These are phyloP conservation scores for Heliconius charithonia DNA, from an alignment of 2,888 invertebrate genomes.

Conservation along the genomic window DNA sequence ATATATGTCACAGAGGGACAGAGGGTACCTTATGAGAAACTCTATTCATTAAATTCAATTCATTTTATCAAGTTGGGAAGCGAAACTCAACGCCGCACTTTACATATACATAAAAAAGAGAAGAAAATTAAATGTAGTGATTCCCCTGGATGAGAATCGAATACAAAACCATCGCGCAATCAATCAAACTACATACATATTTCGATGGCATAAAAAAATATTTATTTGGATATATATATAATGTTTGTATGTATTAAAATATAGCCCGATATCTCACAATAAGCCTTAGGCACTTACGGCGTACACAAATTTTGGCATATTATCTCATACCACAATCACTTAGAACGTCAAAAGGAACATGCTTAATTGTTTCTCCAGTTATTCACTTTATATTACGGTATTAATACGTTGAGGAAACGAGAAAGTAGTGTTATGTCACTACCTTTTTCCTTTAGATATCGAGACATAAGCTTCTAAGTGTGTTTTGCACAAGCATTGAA, in stretches of 20 bases:
- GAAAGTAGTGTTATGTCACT: neutral
- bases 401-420: neutral
- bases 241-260: neutral
- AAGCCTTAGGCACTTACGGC: conserved; percentile 78
- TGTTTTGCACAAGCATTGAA: conserved; percentile 5
- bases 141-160: neutral
- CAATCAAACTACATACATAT: neutral
- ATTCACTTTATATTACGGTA: neutral
- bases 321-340: conserved; percentile 35
- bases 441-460: neutral
- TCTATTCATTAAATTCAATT: no score
- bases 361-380: neutral
- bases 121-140: neutral
- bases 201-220: neutral
- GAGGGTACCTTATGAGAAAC: no score
- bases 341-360: conserved; percentile 43
- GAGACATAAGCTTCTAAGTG: neutral
- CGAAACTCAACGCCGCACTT: neutral
- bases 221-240: neutral
- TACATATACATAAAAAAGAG: neutral
- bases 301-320: conserved; percentile 68
- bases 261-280: conserved; percentile 45
- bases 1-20: neutral
- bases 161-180: no score
- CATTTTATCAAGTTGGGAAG: no score